Evolutionary conservation across 1,140 invertebrate species (phyloP), one percentile per base, ranked within the genome.

Genomic region (Anthonomus grandis): DNA sequence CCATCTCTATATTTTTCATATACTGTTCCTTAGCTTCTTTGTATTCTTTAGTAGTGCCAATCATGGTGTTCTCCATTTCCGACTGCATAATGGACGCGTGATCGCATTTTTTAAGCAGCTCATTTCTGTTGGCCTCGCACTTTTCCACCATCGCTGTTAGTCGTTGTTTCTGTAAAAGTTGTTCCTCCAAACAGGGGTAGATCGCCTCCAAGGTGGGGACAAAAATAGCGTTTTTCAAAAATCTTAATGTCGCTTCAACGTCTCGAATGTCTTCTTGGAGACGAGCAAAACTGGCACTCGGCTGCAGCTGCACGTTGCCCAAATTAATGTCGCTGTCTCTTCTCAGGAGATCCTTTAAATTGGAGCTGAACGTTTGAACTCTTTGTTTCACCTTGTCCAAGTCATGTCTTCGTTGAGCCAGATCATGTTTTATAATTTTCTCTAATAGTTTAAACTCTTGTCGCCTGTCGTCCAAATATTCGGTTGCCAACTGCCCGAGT

Each of bases 401-500:
- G 8, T 76, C 78, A 22, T 74, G 67, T 49, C 83, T 77, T 41
- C 83, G 71, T 36, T 80, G 77, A 57, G 79, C 81, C 81, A 84
- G 83, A 54, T 83, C 82, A 12, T 66, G 64, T 70, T 79, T 80
- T 15, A 85, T 78, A 21, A 78, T 72, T 18, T 73, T 68, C 44
- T 81, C 76, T 45, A 84, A 65, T 45, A 68, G 72, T 60, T 77
- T 79, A 61, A 81, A 85, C 54, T 79, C 79, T 21, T 75, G 70
- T 50, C 79, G 79, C 25, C 79, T 74, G 57, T 84, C 79, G 21
- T 83, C 78, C 1, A 83, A 67, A 65, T 85, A 81, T 64, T 85
- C 81, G 50, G 79, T 74, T 0, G 80, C 82, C 2, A 83, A 64
- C 66, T 85, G 82, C 2, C 83, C 82, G 70, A 84, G 79, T 61